phyloP scores from a whole-genome alignment of 2,113 vertebrate species.

The Gadus macrocephalus region DNA sequence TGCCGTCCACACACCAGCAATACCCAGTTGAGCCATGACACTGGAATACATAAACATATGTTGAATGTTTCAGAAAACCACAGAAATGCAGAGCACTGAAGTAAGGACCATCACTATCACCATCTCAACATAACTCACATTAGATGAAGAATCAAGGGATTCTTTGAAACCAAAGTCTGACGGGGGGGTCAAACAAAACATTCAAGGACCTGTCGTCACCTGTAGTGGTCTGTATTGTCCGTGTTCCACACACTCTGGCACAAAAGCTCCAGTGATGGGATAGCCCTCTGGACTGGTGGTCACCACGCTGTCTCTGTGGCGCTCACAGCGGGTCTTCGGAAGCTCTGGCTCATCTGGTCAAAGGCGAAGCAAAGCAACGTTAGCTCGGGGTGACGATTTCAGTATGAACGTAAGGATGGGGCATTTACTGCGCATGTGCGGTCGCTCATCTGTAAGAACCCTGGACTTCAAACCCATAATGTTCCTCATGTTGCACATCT shows the following conservation, averaged over 20 bases:
- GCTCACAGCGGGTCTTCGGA: conserved; percentile 56
- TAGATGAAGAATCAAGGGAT: no score
- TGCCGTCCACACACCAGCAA: conserved; percentile 71
- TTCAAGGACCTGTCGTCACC: not conserved
- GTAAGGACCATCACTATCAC: no score
- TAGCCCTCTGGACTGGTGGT: conserved; percentile 15
- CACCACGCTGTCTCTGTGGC: conserved; percentile 38
- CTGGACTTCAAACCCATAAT: no score
- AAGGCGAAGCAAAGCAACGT: not conserved
- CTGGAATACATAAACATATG: conserved; percentile 42
- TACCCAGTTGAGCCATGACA: conserved; percentile 68
- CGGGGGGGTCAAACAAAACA: not conserved
- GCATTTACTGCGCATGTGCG: no score
- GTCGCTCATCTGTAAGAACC: no score
- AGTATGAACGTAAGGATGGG: no score
- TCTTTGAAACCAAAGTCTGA: no score
- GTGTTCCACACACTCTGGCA: conserved; percentile 70
- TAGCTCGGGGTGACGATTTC: no score
- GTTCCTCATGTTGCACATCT: no score
- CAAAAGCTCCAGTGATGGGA: conserved; percentile 35
- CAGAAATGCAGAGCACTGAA: not conserved
- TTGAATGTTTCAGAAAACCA: not conserved
- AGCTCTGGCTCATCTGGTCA: conserved; percentile 11
- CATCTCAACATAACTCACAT: no score
- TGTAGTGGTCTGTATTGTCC: conserved; percentile 65